A percentile compares a stretch with the other conserved stretches of the same genome.
Evolutionary conservation across 2,888 invertebrate genomes (phyloP).

Genomic region (Bedellia somnulentella): DNA sequence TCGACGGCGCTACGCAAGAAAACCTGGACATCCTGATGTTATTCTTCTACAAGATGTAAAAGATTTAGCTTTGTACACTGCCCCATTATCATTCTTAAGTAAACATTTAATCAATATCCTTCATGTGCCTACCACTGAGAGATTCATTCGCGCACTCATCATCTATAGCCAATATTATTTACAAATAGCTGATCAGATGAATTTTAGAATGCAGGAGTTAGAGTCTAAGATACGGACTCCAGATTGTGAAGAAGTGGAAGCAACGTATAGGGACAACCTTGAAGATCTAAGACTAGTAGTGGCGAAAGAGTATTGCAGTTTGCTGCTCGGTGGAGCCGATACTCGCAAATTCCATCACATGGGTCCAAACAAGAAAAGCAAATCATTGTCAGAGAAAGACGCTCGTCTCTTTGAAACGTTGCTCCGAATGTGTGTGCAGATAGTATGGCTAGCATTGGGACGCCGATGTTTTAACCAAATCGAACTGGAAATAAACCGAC

Average conservation of each 20-base stretch:
- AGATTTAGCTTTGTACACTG: slow-evolving; percentile 49
- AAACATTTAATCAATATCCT: slow-evolving; percentile 64
- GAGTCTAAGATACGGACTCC: slow-evolving; percentile 57
- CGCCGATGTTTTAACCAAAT: slow-evolving; percentile 62
- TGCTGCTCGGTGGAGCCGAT: slow-evolving; percentile 58
- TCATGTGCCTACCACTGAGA: slow-evolving; percentile 61
- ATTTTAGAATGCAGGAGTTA: slow-evolving; percentile 47
- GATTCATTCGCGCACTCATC: slow-evolving; percentile 64
- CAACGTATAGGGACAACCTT: slow-evolving; percentile 53
- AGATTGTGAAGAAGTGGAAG: slow-evolving; percentile 43
- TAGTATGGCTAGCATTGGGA: slow-evolving; percentile 66
- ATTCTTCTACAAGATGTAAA: slow-evolving; percentile 54
- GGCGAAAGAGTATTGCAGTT: slow-evolving; percentile 62
- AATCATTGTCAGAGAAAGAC: slow-evolving; percentile 66
- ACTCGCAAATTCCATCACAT: slow-evolving; percentile 63
- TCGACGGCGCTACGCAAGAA: slow-evolving; percentile 60
- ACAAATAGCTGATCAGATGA: slow-evolving; percentile 61
- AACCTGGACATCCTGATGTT: slow-evolving; percentile 53
- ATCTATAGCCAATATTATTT: slow-evolving; percentile 66
- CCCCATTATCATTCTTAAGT: slow-evolving; percentile 52
- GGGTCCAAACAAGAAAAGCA: slow-evolving; percentile 53
- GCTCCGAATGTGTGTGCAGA: slow-evolving; percentile 58
- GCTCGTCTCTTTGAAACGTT: slow-evolving; percentile 63
- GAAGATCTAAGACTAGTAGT: slow-evolving; percentile 60
- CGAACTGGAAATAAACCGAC: slow-evolving; percentile 63